Percentiles rank a stretch among this genome's conserved stretches.
Conservation (phyloP, 2,888 invertebrate genomes). For the Drepana falcataria region DNA sequence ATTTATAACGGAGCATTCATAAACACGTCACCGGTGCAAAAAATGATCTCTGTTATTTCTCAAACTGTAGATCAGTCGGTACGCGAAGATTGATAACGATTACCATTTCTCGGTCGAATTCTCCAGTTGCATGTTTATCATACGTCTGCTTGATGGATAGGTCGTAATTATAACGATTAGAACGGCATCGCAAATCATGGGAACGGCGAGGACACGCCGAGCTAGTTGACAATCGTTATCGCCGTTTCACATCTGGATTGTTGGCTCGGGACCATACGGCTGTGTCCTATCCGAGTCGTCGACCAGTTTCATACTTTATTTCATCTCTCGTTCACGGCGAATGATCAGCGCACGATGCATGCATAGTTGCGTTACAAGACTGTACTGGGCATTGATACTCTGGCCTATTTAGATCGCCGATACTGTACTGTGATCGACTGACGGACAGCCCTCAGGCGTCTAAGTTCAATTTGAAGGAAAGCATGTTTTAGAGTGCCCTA, state of each 20-base stretch:
- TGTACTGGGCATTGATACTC: conserved; percentile 57
- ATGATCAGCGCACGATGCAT: conserved; percentile 59
- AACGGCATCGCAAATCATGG: conserved; percentile 74
- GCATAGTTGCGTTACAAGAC: conserved; percentile 43
- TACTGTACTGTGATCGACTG: conserved; percentile 51
- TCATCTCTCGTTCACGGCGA: conserved; percentile 56
- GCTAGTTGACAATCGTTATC: conserved; percentile 71
- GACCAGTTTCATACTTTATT: conserved; percentile 64
- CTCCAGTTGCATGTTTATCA: conserved; percentile 56
- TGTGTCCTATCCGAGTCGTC: conserved; percentile 28
- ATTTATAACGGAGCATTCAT: conserved; percentile 62
- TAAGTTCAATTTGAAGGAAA: conserved; percentile 49
- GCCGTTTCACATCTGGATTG: conserved; percentile 67
- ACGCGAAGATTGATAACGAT: conserved; percentile 49
- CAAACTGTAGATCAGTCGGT: conserved; percentile 47
- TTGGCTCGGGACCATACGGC: conserved; percentile 53
- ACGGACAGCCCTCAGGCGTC: conserved; percentile 56
- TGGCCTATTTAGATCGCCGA: conserved; percentile 70
- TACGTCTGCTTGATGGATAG: conserved; percentile 71
- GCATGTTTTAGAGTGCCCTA: conserved; percentile 41
- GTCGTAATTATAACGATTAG: conserved; percentile 74
- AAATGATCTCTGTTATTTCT: conserved; percentile 71
- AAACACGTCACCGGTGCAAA: conserved; percentile 67
- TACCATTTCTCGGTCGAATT: conserved; percentile 48
- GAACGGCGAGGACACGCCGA: conserved; percentile 67